phyloP scores from a whole-genome alignment of 1,140 invertebrate species.

The Neodiprion fabricii region DNA sequence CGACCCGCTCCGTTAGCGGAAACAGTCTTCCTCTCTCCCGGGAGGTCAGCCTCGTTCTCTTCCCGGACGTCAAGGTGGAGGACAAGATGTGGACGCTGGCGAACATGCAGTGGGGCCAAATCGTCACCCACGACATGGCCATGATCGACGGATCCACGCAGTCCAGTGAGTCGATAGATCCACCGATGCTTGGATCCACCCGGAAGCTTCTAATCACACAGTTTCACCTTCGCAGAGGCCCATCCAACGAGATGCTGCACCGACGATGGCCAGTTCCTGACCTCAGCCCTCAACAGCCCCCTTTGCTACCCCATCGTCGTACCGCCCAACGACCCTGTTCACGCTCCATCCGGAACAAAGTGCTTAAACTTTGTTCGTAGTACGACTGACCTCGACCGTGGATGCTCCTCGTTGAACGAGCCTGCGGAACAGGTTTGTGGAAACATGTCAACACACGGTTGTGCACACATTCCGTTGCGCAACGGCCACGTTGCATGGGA shows the following conservation, averaged over 20 bases:
- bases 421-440: constrained; percentile 75
- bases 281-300: constrained; percentile 57
- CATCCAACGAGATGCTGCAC: constrained; percentile 75
- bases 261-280: constrained; percentile 67
- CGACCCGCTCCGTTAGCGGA: constrained; percentile 67
- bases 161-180: constrained; percentile 66
- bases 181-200: not conserved
- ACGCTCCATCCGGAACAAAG: constrained; percentile 69
- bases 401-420: constrained; percentile 65
- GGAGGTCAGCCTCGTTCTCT: constrained; percentile 72
- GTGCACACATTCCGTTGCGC: not conserved
- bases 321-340: constrained; percentile 83
- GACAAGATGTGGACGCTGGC: constrained; percentile 76
- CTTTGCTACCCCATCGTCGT: constrained; percentile 87
- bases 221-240: constrained; percentile 60
- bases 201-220: not conserved
- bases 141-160: constrained; percentile 73
- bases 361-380: constrained; percentile 89
- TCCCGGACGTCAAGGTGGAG: constrained; percentile 68
- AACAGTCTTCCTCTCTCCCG: constrained; percentile 73
- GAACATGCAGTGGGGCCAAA: constrained; percentile 89
- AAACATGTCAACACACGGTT: constrained; percentile 1
- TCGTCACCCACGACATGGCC: constrained; percentile 87
- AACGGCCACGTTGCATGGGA: not conserved
- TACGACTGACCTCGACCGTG: constrained; percentile 72